Percentiles rank a stretch among this genome's conserved stretches.
phyloP scores from a whole-genome alignment of 2,113 vertebrate species.

The Muscicapa adusta region DNA sequence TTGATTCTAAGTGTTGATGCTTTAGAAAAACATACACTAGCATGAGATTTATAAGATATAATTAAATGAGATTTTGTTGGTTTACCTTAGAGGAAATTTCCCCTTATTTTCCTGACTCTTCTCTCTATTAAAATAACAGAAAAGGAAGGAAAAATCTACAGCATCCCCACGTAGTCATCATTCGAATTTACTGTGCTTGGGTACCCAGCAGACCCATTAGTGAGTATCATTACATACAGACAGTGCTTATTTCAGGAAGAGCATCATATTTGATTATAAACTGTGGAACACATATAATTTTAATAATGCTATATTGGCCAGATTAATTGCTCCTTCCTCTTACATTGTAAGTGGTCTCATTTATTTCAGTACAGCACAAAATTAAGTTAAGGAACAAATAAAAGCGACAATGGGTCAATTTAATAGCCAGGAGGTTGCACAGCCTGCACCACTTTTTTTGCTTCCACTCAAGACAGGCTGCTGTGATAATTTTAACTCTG shows the following conservation, averaged over 20 bases:
- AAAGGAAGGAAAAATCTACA: neutral
- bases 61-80: neutral
- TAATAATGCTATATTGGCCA: neutral
- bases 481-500: neutral
- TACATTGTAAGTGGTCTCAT: neutral
- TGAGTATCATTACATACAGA: neutral
- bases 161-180: neutral
- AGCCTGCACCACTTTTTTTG: neutral
- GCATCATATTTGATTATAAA: neutral
- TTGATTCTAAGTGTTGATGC: neutral
- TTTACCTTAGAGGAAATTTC: neutral
- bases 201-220: neutral
- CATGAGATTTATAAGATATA: neutral
- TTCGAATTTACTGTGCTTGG: neutral
- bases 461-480: neutral
- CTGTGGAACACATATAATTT: neutral
- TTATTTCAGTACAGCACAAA: neutral
- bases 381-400: neutral
- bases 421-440: neutral
- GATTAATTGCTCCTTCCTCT: neutral
- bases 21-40: neutral
- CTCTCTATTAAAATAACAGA: neutral
- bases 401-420: neutral
- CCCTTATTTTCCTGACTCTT: neutral
- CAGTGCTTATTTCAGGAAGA: slow-evolving; percentile 18